Conservation (phyloP, 2,888 invertebrate genomes). For the Drosophila multiciliata region DNA sequence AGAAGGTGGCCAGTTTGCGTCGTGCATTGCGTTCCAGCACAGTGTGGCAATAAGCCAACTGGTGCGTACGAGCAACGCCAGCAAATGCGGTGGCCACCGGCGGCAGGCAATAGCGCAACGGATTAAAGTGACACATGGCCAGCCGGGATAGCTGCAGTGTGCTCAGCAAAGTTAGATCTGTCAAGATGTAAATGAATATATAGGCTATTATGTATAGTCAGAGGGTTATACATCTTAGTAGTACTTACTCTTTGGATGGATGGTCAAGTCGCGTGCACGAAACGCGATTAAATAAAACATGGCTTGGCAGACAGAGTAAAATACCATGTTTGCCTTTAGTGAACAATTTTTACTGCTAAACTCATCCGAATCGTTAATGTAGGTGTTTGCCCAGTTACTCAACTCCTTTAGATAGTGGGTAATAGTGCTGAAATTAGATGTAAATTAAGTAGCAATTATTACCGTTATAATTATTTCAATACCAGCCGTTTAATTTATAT, state of each 20-base stretch:
- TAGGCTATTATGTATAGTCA: not conserved
- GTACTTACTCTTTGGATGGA: constrained; percentile 90
- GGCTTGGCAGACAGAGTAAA: constrained; percentile 96
- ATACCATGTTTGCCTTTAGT: constrained; percentile 92
- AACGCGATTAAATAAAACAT: constrained; percentile 97
- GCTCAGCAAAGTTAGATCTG: constrained; percentile 92
- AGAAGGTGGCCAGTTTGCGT: constrained; percentile 87
- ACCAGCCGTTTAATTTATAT: not conserved
- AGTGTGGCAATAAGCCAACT: constrained; percentile 96
- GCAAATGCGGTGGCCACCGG: constrained; percentile 93
- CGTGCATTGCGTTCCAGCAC: constrained; percentile 94
- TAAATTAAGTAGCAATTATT: not conserved
- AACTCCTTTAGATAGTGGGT: constrained; percentile 89
- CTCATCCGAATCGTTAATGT: constrained; percentile 86
- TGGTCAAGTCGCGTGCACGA: constrained; percentile 93
- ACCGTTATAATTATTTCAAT: not conserved
- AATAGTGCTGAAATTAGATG: constrained; percentile 86
- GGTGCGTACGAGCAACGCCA: constrained; percentile 92
- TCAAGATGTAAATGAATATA: constrained; percentile 11
- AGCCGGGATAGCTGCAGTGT: constrained; percentile 93
- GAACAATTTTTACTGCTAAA: constrained; percentile 85
- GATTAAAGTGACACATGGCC: constrained; percentile 94
- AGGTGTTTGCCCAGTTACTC: constrained; percentile 93
- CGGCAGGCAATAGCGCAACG: constrained; percentile 92
- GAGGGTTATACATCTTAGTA: not conserved